Conservation (phyloP, 2,113 vertebrate genomes). For the Tragulus kanchil region DNA sequence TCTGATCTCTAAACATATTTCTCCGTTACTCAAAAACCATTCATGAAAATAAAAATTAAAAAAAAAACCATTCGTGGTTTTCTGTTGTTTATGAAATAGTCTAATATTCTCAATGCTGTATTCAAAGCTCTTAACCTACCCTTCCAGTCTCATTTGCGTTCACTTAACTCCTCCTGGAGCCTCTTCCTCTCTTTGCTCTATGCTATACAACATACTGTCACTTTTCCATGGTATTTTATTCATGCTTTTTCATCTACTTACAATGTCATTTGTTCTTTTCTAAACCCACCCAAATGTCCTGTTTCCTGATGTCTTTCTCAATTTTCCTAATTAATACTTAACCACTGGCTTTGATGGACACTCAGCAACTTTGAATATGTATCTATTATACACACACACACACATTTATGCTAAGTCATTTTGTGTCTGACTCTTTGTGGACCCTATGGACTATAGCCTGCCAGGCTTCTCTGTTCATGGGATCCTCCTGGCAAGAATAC, state of each 20-base stretch:
- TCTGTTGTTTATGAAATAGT: slow-evolving; percentile 31
- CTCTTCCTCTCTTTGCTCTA: neutral
- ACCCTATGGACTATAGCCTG: neutral
- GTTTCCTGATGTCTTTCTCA: slow-evolving; percentile 18
- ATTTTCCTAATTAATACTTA: neutral
- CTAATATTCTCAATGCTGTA: neutral
- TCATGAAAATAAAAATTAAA: too few relatives aligned
- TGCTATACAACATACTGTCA: neutral
- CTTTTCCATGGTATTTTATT: neutral
- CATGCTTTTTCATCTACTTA: slow-evolving; percentile 1
- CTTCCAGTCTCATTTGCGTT: neutral
- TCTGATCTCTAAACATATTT: neutral
- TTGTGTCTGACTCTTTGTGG: too few relatives aligned
- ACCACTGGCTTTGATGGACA: neutral
- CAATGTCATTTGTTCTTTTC: neutral
- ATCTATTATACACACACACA: neutral
- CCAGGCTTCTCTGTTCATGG: neutral
- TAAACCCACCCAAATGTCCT: neutral
- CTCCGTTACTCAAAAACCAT: slow-evolving; percentile 18
- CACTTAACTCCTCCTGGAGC: neutral
- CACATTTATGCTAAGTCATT: neutral
- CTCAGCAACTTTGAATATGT: neutral
- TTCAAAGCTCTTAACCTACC: neutral
- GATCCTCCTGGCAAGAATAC: neutral
- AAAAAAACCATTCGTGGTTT: neutral